These are phyloP conservation scores for Pogonocherus hispidulus DNA, from an alignment of 2,888 invertebrate species.

Conservation along the genomic window DNA sequence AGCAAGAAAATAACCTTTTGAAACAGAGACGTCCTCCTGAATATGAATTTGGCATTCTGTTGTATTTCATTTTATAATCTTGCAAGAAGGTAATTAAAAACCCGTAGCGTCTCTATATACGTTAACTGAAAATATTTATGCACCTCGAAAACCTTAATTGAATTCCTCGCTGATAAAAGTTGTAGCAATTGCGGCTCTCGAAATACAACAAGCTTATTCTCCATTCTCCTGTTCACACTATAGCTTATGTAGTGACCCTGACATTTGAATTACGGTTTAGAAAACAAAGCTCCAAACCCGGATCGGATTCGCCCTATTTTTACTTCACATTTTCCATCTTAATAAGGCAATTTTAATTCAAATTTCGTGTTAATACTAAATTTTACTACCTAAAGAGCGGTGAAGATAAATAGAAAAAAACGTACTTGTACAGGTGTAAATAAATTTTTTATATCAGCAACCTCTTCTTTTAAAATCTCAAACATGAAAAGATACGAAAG, in stretches of 20 bases:
- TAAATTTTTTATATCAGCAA: not conserved
- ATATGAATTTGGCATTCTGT: not conserved
- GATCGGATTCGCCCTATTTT: slow-evolving; percentile 4
- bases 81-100: not conserved
- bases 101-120: not conserved
- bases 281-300: not conserved
- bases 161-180: slow-evolving; percentile 14
- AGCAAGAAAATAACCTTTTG: too few relatives aligned
- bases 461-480: not conserved
- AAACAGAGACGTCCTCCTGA: too few relatives aligned
- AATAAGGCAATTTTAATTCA: not conserved
- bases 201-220: not conserved
- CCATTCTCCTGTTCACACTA: too few relatives aligned
- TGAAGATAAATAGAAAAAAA: not conserved
- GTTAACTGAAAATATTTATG: not conserved
- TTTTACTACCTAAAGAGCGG: not conserved
- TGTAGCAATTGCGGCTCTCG: not conserved
- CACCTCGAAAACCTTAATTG: not conserved
- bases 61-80: slow-evolving; percentile 1
- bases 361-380: not conserved
- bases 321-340: not conserved
- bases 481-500: too few relatives aligned
- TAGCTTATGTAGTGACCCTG: slow-evolving; percentile 27
- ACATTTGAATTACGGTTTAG: slow-evolving; percentile 19
- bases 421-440: not conserved